Percentiles rank a stretch among this genome's conserved stretches.
Conservation (phyloP, 2,888 invertebrate genomes). For the Dolichomitus sp. region DNA sequence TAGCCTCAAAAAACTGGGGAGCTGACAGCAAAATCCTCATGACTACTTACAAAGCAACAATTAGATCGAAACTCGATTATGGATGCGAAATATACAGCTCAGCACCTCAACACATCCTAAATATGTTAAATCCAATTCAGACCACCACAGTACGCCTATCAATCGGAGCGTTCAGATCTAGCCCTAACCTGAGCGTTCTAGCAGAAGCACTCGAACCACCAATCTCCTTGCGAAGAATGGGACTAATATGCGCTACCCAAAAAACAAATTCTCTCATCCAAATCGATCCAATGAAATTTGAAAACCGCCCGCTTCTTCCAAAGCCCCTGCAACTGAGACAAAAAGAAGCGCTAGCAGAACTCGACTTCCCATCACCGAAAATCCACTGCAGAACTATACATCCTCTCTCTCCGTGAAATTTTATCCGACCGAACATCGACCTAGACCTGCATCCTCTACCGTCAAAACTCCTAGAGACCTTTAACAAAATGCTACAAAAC, state of each 20-base stretch:
- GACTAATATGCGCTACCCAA: neutral
- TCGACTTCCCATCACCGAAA: slow-evolving; percentile 16
- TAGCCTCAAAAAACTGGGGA: slow-evolving; percentile 39
- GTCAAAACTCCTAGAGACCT: neutral
- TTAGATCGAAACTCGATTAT: slow-evolving; percentile 56
- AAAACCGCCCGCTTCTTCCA: neutral
- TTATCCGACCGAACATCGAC: slow-evolving; percentile 5
- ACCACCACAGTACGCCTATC: slow-evolving; percentile 43
- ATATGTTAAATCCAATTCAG: slow-evolving; percentile 35
- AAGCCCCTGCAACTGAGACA: neutral
- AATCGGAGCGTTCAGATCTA: slow-evolving; percentile 40
- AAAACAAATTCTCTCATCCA: neutral
- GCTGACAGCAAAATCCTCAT: slow-evolving; percentile 29
- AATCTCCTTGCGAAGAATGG: slow-evolving; percentile 37
- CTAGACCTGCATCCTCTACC: neutral
- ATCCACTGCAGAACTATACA: neutral
- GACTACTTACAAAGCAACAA: slow-evolving; percentile 35
- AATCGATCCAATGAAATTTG: neutral
- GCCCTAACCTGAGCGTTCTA: slow-evolving; percentile 14
- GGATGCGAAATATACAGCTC: slow-evolving; percentile 43
- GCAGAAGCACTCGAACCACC: slow-evolving; percentile 23
- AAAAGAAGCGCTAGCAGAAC: neutral
- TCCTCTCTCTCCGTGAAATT: slow-evolving; percentile 26
- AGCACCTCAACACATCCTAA: slow-evolving; percentile 18
- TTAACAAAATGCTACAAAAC: neutral